Evolutionary conservation across 2,113 vertebrate genomes (phyloP).

Genomic region (Cynopterus brachyotis): DNA sequence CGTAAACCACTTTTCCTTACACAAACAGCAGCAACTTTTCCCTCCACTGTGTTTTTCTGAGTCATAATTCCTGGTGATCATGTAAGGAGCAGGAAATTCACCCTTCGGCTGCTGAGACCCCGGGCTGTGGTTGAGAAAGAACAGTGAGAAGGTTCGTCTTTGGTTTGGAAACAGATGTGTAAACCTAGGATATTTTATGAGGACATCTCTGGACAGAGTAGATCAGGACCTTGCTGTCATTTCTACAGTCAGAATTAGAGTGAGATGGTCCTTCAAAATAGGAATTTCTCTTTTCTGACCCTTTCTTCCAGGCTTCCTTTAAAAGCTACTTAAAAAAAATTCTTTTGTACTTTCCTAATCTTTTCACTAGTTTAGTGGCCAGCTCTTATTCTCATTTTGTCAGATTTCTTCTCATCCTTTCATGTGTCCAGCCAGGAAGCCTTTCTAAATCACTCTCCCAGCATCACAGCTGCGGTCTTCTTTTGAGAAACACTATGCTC

Average conservation of each 20-base stretch:
- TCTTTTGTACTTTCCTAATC: background rate
- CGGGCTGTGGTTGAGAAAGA: background rate
- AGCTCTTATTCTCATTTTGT: slow-evolving; percentile 70
- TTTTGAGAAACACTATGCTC: slow-evolving; percentile 56
- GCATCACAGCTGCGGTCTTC: slow-evolving; percentile 46
- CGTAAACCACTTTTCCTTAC: background rate
- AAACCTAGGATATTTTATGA: slow-evolving; percentile 39
- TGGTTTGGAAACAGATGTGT: background rate
- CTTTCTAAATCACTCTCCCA: slow-evolving; percentile 65
- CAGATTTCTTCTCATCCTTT: slow-evolving; percentile 77
- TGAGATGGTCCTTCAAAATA: background rate
- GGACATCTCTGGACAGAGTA: slow-evolving; percentile 33
- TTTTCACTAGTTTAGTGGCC: slow-evolving; percentile 34
- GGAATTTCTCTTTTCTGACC: slow-evolving; percentile 28
- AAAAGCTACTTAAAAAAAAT: rapidly evolving
- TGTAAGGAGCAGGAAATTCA: slow-evolving; percentile 26
- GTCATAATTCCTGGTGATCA: background rate
- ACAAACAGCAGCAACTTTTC: background rate
- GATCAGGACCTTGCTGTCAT: slow-evolving; percentile 49
- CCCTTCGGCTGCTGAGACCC: background rate
- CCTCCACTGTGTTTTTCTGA: background rate
- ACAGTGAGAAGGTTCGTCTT: slow-evolving; percentile 1
- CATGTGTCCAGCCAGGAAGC: slow-evolving; percentile 44
- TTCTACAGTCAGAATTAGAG: background rate
- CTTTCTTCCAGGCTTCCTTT: slow-evolving; percentile 59